Percentiles rank a stretch among this genome's conserved stretches.
Evolutionary conservation across 2,888 invertebrate species (phyloP).

Genomic region (Drosophila kanekoi): DNA sequence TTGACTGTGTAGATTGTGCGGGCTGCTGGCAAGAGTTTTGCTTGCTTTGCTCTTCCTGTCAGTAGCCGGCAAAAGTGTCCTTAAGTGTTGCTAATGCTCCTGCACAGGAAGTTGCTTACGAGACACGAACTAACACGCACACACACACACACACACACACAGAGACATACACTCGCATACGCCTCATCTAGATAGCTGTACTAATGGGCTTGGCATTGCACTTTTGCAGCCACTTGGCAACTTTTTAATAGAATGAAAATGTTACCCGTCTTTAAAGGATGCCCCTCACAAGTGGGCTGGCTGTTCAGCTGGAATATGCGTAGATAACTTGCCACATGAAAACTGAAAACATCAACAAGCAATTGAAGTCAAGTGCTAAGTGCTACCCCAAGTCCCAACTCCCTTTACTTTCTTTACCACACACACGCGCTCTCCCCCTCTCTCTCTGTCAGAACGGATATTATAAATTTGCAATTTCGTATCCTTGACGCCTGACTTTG

Average conservation of each 20-base stretch:
- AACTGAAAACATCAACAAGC: constrained; percentile 72
- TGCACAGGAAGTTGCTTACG: constrained; percentile 77
- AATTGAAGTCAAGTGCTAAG: constrained; percentile 66
- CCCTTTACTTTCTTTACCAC: neutral
- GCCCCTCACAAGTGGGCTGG: constrained; percentile 18
- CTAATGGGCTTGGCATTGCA: constrained; percentile 73
- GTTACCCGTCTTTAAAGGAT: constrained; percentile 45
- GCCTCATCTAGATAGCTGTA: constrained; percentile 29
- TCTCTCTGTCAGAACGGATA: constrained; percentile 58
- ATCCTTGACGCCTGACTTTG: constrained; percentile 37
- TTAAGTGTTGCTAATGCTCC: constrained; percentile 78
- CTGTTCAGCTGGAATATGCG: constrained; percentile 48
- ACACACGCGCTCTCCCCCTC: neutral
- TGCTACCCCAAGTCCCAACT: constrained; percentile 6
- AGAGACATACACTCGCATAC: constrained; percentile 13
- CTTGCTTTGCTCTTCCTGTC: constrained; percentile 68
- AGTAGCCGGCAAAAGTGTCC: constrained; percentile 71
- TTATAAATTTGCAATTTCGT: constrained; percentile 79
- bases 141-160: constrained; percentile 26
- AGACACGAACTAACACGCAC: constrained; percentile 55
- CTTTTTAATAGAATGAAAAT: constrained; percentile 76
- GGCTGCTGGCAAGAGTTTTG: constrained; percentile 61
- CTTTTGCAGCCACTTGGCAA: constrained; percentile 73
- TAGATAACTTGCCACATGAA: constrained; percentile 64
- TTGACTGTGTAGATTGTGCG: constrained; percentile 10